Evolutionary conservation across 2,888 invertebrate genomes (phyloP).

Genomic region (Rotaria sp.): DNA sequence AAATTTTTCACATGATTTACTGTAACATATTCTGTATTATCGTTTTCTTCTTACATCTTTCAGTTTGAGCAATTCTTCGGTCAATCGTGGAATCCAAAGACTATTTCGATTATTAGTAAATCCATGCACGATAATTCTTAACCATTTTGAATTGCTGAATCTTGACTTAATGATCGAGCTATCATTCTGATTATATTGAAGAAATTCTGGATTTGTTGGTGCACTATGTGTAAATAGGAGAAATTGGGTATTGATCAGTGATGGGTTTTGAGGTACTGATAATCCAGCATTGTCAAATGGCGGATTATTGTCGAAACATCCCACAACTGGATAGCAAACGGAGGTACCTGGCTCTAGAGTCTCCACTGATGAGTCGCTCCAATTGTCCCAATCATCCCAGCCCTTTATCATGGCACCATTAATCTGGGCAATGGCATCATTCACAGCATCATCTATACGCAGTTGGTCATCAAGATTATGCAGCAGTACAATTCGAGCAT

Average conservation of each 20-base stretch:
- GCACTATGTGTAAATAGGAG: slow-evolving; percentile 28
- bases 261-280: slow-evolving; percentile 28
- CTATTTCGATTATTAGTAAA: slow-evolving; percentile 31
- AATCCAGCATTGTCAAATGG: slow-evolving; percentile 36
- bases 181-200: not conserved
- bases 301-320: slow-evolving; percentile 34
- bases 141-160: not conserved
- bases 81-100: not conserved
- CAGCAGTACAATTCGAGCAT: no score
- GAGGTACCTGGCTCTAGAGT: no score
- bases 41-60: not conserved
- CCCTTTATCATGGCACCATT: no score
- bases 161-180: not conserved
- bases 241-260: slow-evolving; percentile 29
- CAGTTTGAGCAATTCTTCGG: not conserved
- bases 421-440: no score
- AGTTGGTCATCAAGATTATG: no score
- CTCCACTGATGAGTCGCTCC: no score
- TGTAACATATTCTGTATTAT: no score
- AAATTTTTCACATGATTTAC: no score
- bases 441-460: no score
- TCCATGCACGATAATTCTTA: slow-evolving; percentile 39
- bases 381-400: no score
- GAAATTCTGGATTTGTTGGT: not conserved
- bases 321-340: not conserved